These are phyloP conservation scores for Nesometra sesokonis DNA, from an alignment of 35 echinoderm and acorn worm species.

Conservation along the genomic window DNA sequence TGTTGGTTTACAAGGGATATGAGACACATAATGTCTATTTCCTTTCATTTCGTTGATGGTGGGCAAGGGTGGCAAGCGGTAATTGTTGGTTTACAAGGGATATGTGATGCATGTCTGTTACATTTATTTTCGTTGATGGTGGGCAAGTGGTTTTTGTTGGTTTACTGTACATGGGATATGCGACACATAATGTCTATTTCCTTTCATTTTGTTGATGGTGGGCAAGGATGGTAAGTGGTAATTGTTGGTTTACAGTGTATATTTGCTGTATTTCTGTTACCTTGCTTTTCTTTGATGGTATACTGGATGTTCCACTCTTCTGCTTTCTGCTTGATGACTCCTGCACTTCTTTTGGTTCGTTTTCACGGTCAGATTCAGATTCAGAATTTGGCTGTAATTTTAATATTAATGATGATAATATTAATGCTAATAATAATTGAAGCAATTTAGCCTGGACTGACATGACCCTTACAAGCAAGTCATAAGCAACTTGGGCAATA, in stretches of 20 bases:
- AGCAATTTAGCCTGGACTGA: too few relatives aligned
- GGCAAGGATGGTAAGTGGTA: background rate
- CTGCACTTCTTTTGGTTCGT: conserved; percentile 24
- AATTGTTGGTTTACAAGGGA: background rate
- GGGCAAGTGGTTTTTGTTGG: too few relatives aligned
- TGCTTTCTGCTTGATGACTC: conserved; percentile 40
- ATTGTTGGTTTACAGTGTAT: background rate
- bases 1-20: too few relatives aligned
- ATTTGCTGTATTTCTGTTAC: conserved; percentile 9
- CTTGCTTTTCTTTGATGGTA: conserved; percentile 73
- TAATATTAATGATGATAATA: background rate
- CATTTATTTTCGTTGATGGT: too few relatives aligned
- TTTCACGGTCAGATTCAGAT: conserved; percentile 67
- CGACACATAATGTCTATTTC: too few relatives aligned
- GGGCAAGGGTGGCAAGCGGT: background rate
- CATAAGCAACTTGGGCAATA: background rate
- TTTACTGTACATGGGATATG: too few relatives aligned
- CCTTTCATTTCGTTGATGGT: too few relatives aligned
- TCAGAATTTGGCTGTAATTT: conserved; percentile 36
- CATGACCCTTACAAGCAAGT: background rate
- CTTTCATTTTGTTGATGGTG: too few relatives aligned
- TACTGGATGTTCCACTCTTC: conserved; percentile 28
- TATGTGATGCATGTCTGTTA: background rate
- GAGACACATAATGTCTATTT: too few relatives aligned
- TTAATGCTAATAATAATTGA: background rate